Base-by-base conservation (phyloP, 1,140 invertebrate species). In the Tetramorium alpestre region DNA sequence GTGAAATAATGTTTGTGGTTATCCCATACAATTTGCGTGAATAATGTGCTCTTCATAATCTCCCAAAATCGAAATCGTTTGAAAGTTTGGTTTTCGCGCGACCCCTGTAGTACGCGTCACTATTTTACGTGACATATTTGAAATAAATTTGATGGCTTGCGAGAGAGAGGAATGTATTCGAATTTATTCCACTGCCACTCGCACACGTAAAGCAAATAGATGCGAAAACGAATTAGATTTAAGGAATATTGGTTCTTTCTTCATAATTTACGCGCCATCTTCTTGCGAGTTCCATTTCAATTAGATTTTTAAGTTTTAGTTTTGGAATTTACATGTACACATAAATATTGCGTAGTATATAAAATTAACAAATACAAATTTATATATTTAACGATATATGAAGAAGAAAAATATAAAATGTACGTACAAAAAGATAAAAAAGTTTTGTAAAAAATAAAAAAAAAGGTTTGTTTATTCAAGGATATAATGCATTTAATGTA, bases 81-180 rank as follows among this genome's bases (percentile, higher is more conserved):
- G 33, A 44, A 81, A 70, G 38, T 81, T 81, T 70, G 38, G 51
- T 47, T 65, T 80, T 80, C 18, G 56, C 76, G 41, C 41, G 44
- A 80, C 28, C 47, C 49, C 38, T 38, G n/a, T 28, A 44, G 44
- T 49, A 81, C 64, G 65, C 44, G 64, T 70, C 65, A 70, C 38
- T 70, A 65, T 41, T 54, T 38, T 81, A 81, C 78, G 78, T 81
- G 78, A 81, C 51, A 58, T 81, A 70, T 81, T 70, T 70, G 65
- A 81, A 81, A 81, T 80, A 81, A 58, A 81, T 81, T 81, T n/a
- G 49, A 81, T 70, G 78, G 49, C 49, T 51, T 44, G 22, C 49
- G 38, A 58, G 77, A 56, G 77, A 38, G 62, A 56, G 49, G 22
- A 81, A 81, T 81, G 77, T 80, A 67, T 69, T 69, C 62, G 33